Base-by-base conservation (phyloP, 2,797 vertebrate genomes). In the Cephalopachus bancanus region DNA sequence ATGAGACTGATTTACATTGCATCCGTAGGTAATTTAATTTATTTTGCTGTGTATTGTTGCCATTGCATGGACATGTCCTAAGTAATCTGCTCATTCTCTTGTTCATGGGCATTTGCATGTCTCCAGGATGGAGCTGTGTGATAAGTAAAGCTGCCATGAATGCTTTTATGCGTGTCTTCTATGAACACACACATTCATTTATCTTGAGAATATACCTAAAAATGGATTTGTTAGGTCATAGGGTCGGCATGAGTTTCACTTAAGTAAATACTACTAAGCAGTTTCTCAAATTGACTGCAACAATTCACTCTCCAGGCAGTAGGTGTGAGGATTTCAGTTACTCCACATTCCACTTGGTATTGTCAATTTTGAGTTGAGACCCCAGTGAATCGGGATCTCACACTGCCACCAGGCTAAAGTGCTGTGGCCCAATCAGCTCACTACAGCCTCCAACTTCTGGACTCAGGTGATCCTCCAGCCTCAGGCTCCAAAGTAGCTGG, bases 271-370 rank as follows among this genome's bases (percentile, higher is more conserved):
- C 33, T 88, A 57, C 57, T 57, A 94, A 83, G 75, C 24, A 26
- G 17, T 24, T 96, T 94, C 72, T 89, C 87, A 80, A 93, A 76
- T 11, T 19, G 17, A 26, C 59, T 80, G 22, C 93, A 92, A 88
- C 24, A 86, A 75, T 67, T 87, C 84, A 57, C 51, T 92, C 62
- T 90, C 71, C 30, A 90, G 72, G 89, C 64, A 96, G 59, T 65
- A 93, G 33, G 62, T 65, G 26, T 59, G 69, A 85, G 75, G 79
- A 78, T 84, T 95, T 92, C 88, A 57, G 1, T 87, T 78, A 5
- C 2, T 90, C 33, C 83, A 28, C 28, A 72, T 76, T 57, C 72
- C n/a, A 85, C 81, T 64, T 20, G 12, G 14, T 79, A 64, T n/a
- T 87, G 17, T 92, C n/a, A 44, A 44, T 44, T 44, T 44, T 44